These are phyloP conservation scores for Steinernema carpocapsae DNA, from an alignment of 2,888 invertebrate species.

Conservation along the genomic window DNA sequence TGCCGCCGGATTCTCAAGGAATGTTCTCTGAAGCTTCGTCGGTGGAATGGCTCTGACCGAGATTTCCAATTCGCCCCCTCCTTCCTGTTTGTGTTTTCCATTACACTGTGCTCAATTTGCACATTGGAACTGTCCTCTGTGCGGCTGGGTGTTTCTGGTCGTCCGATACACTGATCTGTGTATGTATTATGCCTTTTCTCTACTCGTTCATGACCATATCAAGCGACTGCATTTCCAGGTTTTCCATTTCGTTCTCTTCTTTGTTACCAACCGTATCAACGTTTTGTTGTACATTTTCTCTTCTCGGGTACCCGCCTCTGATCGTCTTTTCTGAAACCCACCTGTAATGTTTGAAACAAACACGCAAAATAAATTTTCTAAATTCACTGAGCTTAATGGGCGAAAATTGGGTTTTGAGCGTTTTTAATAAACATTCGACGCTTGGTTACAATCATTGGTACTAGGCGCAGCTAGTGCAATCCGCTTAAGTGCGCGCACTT, in stretches of 20 bases:
- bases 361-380: conserved; percentile 11
- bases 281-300: conserved; percentile 6
- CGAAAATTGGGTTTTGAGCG: neutral
- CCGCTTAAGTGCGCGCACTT: conserved; percentile 18
- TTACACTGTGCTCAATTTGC: neutral
- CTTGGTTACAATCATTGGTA: neutral
- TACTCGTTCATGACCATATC: neutral
- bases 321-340: neutral
- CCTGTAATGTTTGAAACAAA: neutral
- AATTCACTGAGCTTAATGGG: neutral
- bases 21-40: conserved; percentile 22
- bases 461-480: neutral
- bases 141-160: no score
- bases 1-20: conserved; percentile 6
- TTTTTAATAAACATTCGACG: neutral
- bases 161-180: no score
- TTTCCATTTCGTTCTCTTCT: neutral
- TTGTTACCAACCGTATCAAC: neutral
- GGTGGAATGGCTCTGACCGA: neutral
- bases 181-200: neutral
- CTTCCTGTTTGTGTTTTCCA: no score
- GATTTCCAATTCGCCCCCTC: no score
- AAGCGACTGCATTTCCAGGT: neutral
- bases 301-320: conserved; percentile 5
- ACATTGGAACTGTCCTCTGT: neutral